Evolutionary conservation across 2,113 vertebrate species (phyloP), one percentile per base, ranked within the genome.

Genomic region (Tapirus terrestris): DNA sequence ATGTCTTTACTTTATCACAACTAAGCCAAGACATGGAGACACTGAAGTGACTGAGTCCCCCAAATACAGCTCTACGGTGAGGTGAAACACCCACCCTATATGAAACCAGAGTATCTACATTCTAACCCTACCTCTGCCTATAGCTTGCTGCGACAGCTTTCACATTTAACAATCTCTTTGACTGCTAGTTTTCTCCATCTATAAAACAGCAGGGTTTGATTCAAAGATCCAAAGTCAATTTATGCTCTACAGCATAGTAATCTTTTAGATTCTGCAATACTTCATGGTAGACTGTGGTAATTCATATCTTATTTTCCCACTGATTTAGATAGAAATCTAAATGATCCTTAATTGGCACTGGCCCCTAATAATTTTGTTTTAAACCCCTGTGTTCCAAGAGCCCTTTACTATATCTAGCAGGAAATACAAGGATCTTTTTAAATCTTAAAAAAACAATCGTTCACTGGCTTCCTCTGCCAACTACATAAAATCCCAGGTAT

Each of bases 281-380:
- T 77, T 91, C 56, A n/a, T 43, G 9, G 7, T 25, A 91, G 43
- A 84, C 20, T 61, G 56, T 20, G 17, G 13, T 43, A 73, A 89
- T 45, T 96, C 65, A 23, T 58, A 65, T 65, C n/a, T 53, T 76
- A 68, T 61, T 93, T 77, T 70, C 73, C 33, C 68, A 75, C 6
- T 36, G 29, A 93, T 63, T 53, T 75, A 10, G 48, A 77, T 1
- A 95, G 33, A 91, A 87, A 89, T 58, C 77, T 68, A 58, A 91
- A 89, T 17, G 72, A 53, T 39, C 60, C 63, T 93, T 85, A 88
- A 84, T 2, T 72, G 60, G 65, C 68, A 87, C 17, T n/a, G 27
- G 45, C 16, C 31, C 43, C 31, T 91, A 68, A 90, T 45, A 86
- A 87, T 90, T 94, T 73, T 95, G 53, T 77, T 87, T 97, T 68